Evolutionary conservation across 1,140 invertebrate species (phyloP), one percentile per base, ranked within the genome.

Genomic region (Carposina sasakii): DNA sequence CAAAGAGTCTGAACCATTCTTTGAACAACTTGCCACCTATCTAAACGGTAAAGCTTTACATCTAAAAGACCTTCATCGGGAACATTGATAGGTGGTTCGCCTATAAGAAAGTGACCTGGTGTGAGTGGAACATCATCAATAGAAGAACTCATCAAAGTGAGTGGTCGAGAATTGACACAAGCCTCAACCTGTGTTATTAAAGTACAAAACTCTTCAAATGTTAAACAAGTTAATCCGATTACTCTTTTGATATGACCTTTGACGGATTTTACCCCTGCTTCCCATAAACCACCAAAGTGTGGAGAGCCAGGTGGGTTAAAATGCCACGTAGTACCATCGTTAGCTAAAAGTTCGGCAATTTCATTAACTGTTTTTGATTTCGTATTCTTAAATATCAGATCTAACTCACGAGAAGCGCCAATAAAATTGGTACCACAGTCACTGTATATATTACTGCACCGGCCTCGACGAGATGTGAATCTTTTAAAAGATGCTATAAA

Each of bases 401-500:
- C 15, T 2, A 48, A 34, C 23, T 69, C 60, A 17, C 46, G 44
- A n/a, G 56, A 24, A 3, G 63, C 63, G 22, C 67, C 68, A 4
- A 63, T 55, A 52, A 81, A 76, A 51, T 67, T 74, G 4, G 57
- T 73, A n/a, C 62, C 77, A 47, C 63, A 60, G 46, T 81, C 71
- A 22, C 50, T 66, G 28, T 54, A 66, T 6, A 84, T 47, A 19
- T 53, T n/a, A 5, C 28, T n/a, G 13, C 63, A 51, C 28, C 41
- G 42, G 15, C 74, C 71, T 37, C 74, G 24, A 24, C 67, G 21
- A 31, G 60, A n/a, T n/a, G 64, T 55, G 47, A 82, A 83, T 31
- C 69, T 40, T 22, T 43, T 40, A 6, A 82, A 62, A 15, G 61
- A 50, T 33, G 54, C 40, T 3, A 81, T 12, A 46, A 79, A 71